Conservation (phyloP, 92 coral and sea anemone species). For the Palythoa grandis region DNA sequence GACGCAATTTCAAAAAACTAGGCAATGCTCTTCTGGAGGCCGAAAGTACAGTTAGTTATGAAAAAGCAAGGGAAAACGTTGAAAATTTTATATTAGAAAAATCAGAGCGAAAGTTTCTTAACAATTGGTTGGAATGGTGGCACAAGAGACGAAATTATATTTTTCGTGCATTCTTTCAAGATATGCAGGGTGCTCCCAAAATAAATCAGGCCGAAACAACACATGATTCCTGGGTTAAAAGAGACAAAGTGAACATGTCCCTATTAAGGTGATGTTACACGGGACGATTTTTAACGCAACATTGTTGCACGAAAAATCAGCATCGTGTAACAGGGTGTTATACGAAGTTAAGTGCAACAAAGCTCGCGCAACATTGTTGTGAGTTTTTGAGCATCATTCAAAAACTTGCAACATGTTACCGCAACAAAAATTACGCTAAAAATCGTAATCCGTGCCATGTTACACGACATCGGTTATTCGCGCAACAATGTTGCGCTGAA, state of each 20-base stretch:
- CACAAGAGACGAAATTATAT: constrained; percentile 57
- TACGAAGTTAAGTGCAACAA: too few relatives aligned
- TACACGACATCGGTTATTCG: too few relatives aligned
- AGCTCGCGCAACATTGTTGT: too few relatives aligned
- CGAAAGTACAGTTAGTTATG: background rate
- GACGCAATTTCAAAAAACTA: constrained; percentile 41
- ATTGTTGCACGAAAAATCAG: too few relatives aligned
- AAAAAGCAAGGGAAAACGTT: constrained; percentile 23
- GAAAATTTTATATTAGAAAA: constrained; percentile 13
- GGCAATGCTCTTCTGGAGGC: constrained; percentile 32
- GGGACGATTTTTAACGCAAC: too few relatives aligned
- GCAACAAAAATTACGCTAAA: too few relatives aligned
- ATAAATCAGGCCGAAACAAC: constrained; percentile 55
- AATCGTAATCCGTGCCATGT: too few relatives aligned
- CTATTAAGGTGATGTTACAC: too few relatives aligned
- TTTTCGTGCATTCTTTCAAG: constrained; percentile 54
- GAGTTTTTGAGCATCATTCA: too few relatives aligned
- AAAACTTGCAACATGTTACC: too few relatives aligned
- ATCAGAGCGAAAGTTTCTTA: constrained; percentile 12
- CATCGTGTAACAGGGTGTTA: too few relatives aligned
- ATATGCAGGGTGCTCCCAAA: constrained; percentile 44
- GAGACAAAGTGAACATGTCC: constrained; percentile 63
- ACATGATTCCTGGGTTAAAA: constrained; percentile 59
- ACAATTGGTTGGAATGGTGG: constrained; percentile 61
- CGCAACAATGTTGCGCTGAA: too few relatives aligned